These are phyloP conservation scores for Opisthocomus hoazin DNA, from an alignment of 2,113 vertebrate species.

Conservation along the genomic window DNA sequence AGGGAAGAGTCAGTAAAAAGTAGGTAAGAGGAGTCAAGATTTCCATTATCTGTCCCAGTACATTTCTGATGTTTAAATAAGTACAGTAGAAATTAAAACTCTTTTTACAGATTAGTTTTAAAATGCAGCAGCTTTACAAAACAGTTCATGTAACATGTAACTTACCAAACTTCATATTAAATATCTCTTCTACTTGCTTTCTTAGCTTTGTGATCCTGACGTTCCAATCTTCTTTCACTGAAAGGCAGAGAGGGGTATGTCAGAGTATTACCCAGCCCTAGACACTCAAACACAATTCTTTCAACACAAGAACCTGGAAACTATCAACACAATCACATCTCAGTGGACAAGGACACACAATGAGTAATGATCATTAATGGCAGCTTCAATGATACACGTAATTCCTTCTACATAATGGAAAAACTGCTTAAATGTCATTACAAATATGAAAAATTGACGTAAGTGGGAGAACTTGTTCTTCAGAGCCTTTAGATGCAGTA, in stretches of 20 bases:
- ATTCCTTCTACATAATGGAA: not conserved
- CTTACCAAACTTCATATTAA: constrained; percentile 79
- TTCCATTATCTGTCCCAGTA: not conserved
- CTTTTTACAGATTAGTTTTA: not conserved
- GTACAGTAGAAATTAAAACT: not conserved
- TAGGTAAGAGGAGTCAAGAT: not conserved
- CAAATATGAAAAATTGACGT: not conserved
- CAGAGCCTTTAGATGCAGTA: not conserved
- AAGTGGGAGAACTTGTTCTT: not conserved
- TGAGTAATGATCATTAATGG: not conserved
- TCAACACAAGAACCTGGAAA: not conserved
- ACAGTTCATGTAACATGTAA: not conserved
- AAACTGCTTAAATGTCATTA: not conserved
- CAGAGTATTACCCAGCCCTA: not conserved
- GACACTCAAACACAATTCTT: not conserved
- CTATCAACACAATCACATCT: not conserved
- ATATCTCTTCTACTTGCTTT: constrained; percentile 79
- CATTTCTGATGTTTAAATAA: not conserved
- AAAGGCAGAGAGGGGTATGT: not conserved
- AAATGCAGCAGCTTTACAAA: not conserved
- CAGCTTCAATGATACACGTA: not conserved
- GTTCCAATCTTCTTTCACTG: constrained; percentile 81
- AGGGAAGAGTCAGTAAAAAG: not conserved
- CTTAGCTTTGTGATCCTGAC: constrained; percentile 78
- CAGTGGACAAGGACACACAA: not conserved